Percentiles rank a stretch among this genome's conserved stretches.
phyloP scores from a whole-genome alignment of 2,113 vertebrate genomes.

The Zosterops borbonicus region DNA sequence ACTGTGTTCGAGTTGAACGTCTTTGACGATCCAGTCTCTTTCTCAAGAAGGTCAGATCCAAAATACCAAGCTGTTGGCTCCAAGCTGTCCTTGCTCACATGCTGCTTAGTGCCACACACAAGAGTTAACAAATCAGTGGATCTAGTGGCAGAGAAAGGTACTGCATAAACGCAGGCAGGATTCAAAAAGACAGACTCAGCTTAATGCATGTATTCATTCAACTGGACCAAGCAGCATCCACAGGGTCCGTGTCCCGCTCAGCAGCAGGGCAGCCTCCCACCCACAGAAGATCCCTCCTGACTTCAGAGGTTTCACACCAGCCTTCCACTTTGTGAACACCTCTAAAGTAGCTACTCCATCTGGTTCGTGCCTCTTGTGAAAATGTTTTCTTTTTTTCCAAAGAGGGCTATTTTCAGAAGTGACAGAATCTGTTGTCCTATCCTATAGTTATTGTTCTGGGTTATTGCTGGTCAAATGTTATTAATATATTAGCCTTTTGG shows the following conservation, averaged over 20 bases:
- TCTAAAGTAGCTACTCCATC: not conserved
- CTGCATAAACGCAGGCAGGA: not conserved
- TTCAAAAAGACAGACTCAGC: not conserved
- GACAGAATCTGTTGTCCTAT: constrained; percentile 38
- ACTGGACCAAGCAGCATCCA: not conserved
- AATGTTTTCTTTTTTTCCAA: not conserved
- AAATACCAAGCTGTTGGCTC: not conserved
- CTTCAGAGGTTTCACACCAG: not conserved
- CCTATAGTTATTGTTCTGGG: constrained; percentile 36
- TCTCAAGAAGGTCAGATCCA: not conserved
- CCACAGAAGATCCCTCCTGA: not conserved
- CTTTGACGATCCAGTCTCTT: not conserved
- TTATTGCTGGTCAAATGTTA: constrained; percentile 17
- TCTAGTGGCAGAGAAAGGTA: not conserved
- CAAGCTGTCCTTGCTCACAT: not conserved
- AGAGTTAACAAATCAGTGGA: not conserved
- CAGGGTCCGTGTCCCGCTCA: not conserved
- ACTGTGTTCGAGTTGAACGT: not conserved
- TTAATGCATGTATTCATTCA: not conserved
- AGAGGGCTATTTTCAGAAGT: constrained; percentile 43
- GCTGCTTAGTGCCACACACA: not conserved
- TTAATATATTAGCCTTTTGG: constrained; percentile 33
- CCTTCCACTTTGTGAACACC: not conserved
- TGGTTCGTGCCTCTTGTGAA: not conserved
- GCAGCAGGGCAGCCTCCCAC: not conserved